Evolutionary conservation across 2,797 vertebrate species (phyloP).

Genomic region (Tragopan temminckii): DNA sequence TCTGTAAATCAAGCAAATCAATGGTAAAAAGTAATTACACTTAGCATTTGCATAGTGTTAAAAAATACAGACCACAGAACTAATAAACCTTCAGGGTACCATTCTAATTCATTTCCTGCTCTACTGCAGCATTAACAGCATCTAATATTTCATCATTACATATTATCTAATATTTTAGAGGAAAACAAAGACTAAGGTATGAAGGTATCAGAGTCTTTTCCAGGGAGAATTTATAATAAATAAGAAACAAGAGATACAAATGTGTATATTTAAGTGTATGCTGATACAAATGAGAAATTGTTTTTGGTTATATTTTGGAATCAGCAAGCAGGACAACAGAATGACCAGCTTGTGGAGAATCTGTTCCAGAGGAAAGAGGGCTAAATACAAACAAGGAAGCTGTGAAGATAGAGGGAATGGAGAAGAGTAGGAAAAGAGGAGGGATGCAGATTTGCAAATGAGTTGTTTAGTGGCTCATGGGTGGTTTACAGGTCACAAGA

Average conservation of each 20-base stretch:
- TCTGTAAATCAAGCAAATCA: conserved; percentile 54
- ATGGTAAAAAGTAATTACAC: conserved; percentile 48
- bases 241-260: neutral
- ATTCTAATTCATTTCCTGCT: conserved; percentile 19
- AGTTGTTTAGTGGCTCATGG: too few relatives aligned
- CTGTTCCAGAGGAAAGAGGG: neutral
- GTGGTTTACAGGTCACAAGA: neutral
- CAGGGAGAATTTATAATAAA: neutral
- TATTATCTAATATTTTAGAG: neutral
- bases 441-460: neutral
- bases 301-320: neutral
- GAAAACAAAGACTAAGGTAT: neutral
- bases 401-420: neutral
- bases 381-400: neutral
- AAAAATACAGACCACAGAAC: conserved; percentile 15
- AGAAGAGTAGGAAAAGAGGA: neutral
- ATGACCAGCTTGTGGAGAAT: neutral
- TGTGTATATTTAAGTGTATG: neutral
- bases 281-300: neutral
- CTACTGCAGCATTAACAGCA: neutral
- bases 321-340: neutral
- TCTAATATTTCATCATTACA: conserved; percentile 4
- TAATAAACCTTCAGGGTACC: conserved; percentile 33
- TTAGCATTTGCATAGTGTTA: conserved; percentile 43
- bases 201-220: neutral